Evolutionary conservation across 2,113 vertebrate genomes (phyloP), one percentile per base, ranked within the genome.

Genomic region (Phoxinus phoxinus): DNA sequence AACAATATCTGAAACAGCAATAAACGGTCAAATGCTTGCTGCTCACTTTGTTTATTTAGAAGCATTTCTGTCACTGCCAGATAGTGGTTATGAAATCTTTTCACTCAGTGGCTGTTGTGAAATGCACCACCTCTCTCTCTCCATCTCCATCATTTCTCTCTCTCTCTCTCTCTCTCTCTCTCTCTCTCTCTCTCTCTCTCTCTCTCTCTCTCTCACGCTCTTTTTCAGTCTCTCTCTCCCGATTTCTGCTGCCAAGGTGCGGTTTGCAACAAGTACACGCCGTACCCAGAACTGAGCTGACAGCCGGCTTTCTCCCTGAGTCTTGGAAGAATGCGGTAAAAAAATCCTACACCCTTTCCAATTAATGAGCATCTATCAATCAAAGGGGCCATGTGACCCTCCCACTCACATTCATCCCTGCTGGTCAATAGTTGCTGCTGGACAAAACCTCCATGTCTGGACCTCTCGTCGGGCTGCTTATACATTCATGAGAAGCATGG

Each of bases 271-370:
- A 89, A 89, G 89, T 86, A 90, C 88, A 82, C 61, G 63, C 72
- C 27, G 85, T 89, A 85, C 88, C 69, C 46, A 72, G 74, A 87
- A 72, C 73, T 79, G 71, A 56, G 51, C 79, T 82, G 79, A 90
- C 77, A 85, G 85, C 81, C 81, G 67, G 90, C 86, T 85, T 89
- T 82, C 46, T 86, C 53, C 53, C 77, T 90, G 90, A 92, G 92
- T 91, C 87, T 81, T 86, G 77, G 83, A 89, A 91, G 86, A 93
- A 93, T 86, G 87, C 91, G 92, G 89, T 91, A 91, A 92, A 93
- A 93, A 89, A 88, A 89, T 84, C 83, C 83, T 86, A 65, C 74
- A 85, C 46, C 81, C 85, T 90, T 82, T 63, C 44, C 86, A 84
- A 90, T 88, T 85, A 90, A 91, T 89, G 89, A 87, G 88, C 86